A percentile compares a stretch with the other conserved stretches of the same genome.
These are phyloP conservation scores for Oscheius sp. DNA, from an alignment of 1,140 invertebrate genomes.

Conservation along the genomic window DNA sequence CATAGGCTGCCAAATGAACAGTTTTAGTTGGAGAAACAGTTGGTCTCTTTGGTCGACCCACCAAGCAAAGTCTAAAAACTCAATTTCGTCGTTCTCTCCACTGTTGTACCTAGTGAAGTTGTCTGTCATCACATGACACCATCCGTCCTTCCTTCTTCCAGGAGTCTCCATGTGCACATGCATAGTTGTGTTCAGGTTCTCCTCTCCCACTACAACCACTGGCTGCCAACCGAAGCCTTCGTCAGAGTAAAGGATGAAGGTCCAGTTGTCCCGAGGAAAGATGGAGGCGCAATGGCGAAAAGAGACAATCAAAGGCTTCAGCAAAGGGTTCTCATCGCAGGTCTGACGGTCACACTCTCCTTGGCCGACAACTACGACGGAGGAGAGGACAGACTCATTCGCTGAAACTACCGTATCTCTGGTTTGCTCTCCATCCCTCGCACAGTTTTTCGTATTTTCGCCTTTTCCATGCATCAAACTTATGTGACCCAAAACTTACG, in stretches of 20 bases:
- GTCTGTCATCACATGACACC: conserved; percentile 56
- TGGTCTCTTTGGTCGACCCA: conserved; percentile 44
- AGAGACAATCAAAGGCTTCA: conserved; percentile 45
- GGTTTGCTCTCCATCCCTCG: conserved; percentile 38
- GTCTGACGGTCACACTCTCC: conserved; percentile 20
- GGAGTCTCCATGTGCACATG: conserved; percentile 50
- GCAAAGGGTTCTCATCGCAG: not conserved
- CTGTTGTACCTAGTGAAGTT: conserved; percentile 34
- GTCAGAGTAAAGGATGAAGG: conserved; percentile 49
- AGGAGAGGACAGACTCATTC: conserved; percentile 14
- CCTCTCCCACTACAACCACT: conserved; percentile 43
- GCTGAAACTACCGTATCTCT: conserved; percentile 14
- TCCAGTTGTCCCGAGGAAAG: conserved; percentile 59
- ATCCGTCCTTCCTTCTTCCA: conserved; percentile 34
- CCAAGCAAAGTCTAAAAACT: conserved; percentile 43
- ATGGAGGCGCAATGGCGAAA: conserved; percentile 56
- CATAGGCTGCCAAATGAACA: conserved; percentile 49
- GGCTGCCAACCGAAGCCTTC: conserved; percentile 43
- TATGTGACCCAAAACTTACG: conserved; percentile 39
- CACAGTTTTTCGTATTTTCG: conserved; percentile 42
- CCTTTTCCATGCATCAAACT: conserved; percentile 40
- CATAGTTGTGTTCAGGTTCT: conserved; percentile 50
- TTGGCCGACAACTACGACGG: conserved; percentile 20
- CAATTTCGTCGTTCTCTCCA: not conserved
- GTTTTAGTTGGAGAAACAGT: conserved; percentile 47